Conservation (phyloP, 2,113 vertebrate genomes). For the Myxocyprinus asiaticus region DNA sequence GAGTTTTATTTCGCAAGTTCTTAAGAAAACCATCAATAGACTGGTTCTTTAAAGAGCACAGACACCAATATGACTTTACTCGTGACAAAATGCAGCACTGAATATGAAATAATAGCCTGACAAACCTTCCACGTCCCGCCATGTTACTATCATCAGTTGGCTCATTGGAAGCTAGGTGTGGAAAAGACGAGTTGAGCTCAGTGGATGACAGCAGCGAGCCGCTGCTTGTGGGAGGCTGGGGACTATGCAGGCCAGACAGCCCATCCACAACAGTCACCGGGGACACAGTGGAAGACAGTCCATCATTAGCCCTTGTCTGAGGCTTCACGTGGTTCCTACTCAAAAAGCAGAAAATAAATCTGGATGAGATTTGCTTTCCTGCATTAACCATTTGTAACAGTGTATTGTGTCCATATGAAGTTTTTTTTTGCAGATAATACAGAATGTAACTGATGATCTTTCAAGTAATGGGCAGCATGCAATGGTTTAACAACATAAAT, state of each 20-base stretch:
- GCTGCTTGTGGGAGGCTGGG: conserved; percentile 71
- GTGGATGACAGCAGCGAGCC: conserved; percentile 63
- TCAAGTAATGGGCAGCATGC: conserved; percentile 56
- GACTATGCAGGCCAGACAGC: conserved; percentile 79
- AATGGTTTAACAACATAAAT: neutral
- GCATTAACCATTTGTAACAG: too few relatives aligned
- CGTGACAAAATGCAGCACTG: too few relatives aligned
- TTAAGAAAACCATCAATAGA: too few relatives aligned
- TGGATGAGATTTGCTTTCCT: neutral
- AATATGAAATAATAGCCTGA: neutral
- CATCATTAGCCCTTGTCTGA: conserved; percentile 79
- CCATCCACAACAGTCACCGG: conserved; percentile 80
- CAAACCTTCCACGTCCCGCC: conserved; percentile 85
- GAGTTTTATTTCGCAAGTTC: too few relatives aligned
- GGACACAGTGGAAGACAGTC: conserved; percentile 64
- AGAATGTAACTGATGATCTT: neutral
- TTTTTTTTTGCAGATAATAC: too few relatives aligned
- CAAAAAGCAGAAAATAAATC: neutral
- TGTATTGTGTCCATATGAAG: too few relatives aligned
- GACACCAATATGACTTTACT: too few relatives aligned
- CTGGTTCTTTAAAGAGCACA: too few relatives aligned
- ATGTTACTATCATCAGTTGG: conserved; percentile 79
- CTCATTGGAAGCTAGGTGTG: conserved; percentile 77
- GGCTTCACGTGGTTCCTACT: conserved; percentile 87
- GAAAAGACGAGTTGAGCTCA: conserved; percentile 77